Conservation (phyloP, 2,888 invertebrate species). For the Spilosoma lubricipeda region DNA sequence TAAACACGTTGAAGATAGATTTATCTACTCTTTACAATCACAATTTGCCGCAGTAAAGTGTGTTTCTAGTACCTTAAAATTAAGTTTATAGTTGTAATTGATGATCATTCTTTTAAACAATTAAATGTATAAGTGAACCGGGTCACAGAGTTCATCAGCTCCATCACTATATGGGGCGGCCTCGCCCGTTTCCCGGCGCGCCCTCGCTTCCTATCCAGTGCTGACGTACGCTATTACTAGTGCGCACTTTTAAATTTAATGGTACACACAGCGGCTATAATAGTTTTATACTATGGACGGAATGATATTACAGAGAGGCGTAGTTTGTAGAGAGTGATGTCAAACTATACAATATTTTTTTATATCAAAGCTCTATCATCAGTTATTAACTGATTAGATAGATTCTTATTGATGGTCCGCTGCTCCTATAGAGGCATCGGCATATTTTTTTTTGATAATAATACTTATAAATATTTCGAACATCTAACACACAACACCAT, state of each 20-base stretch:
- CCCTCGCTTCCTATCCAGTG: slow-evolving; percentile 49
- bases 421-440: no score
- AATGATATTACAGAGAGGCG: background rate
- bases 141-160: slow-evolving; percentile 46
- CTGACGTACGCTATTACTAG: slow-evolving; percentile 27
- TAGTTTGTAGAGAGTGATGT: background rate
- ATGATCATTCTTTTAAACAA: slow-evolving; percentile 10
- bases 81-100: background rate
- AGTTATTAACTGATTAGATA: no score
- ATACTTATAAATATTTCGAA: no score
- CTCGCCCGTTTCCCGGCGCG: slow-evolving; percentile 51
- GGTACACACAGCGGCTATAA: background rate
- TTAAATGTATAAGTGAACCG: slow-evolving; percentile 25
- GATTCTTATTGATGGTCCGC: no score
- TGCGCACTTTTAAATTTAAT: slow-evolving; percentile 17
- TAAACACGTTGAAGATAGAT: no score
- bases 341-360: background rate
- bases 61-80: background rate
- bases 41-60: no score
- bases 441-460: no score
- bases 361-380: no score
- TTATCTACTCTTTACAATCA: no score
- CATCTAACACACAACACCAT: no score
- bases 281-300: background rate
- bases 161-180: slow-evolving; percentile 45